Evolutionary conservation across 1,140 invertebrate genomes (phyloP).

Genomic region (Thaumatotibia leucotreta): DNA sequence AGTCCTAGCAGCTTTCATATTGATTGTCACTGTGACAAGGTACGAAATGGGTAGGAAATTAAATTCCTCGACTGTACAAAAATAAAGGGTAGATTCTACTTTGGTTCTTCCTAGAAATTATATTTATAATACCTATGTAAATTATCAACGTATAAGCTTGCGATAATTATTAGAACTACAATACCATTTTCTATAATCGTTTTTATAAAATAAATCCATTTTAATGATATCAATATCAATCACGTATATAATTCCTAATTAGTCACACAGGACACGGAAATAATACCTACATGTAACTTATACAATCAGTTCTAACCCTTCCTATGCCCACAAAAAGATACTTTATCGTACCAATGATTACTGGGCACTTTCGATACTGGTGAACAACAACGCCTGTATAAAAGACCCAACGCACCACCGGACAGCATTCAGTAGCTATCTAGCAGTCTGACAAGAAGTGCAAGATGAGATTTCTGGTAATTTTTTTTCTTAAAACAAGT

Average conservation of each 20-base stretch:
- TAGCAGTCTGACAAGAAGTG: conserved; percentile 70
- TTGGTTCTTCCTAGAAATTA: too few relatives aligned
- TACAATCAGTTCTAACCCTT: conserved; percentile 31
- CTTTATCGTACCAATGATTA: conserved; percentile 32
- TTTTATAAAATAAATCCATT: not conserved
- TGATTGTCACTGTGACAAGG: too few relatives aligned
- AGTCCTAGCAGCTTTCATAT: too few relatives aligned
- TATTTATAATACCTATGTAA: too few relatives aligned
- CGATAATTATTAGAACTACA: not conserved
- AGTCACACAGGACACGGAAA: not conserved
- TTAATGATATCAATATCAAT: not conserved
- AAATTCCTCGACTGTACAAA: too few relatives aligned
- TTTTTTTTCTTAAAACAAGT: conserved; percentile 21
- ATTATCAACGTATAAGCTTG: not conserved
- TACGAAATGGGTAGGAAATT: too few relatives aligned
- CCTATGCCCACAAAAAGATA: conserved; percentile 31
- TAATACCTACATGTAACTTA: too few relatives aligned
- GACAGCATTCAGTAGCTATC: conserved; percentile 69
- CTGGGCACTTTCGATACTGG: conserved; percentile 47
- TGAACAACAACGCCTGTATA: conserved; percentile 43
- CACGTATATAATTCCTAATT: conserved; percentile 6
- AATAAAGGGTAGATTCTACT: too few relatives aligned
- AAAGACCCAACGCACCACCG: conserved; percentile 37
- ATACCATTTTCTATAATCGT: not conserved
- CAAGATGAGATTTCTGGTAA: conserved; percentile 73